Base-by-base conservation (phyloP, 1,140 invertebrate species). In the Acromyrmex charruanus region DNA sequence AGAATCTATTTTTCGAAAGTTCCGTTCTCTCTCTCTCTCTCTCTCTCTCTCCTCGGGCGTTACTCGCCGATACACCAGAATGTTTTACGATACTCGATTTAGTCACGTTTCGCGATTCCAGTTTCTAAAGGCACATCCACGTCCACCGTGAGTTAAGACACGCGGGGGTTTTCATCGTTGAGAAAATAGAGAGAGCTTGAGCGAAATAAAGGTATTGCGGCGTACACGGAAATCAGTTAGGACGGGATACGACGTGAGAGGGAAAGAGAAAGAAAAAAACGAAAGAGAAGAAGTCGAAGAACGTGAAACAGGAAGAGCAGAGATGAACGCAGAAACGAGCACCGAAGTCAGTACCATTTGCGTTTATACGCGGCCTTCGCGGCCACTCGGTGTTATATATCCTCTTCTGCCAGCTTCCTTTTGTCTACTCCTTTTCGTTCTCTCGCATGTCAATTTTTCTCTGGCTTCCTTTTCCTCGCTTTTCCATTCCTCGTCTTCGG, bases 351-450 rank as follows among this genome's bases (percentile, higher is more conserved):
- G 25, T 39, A 18, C 71, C 21, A 44, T 71, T 82, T 35, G 63
- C 49, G 55, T 84, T 87, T 82, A 69, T 84, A 86, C 58, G 69
- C 31, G 49, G 55, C 88, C 68, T 79, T 87, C 72, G 59, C 84
- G 87, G 59, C 86, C 74, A 89, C 87, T 90, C 84, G 88, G 85
- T 85, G 81, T 80, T 69, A 79, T 61, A 74, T 61, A 58, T 80
- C 79, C 72, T 12, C 16, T 63, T 84, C 61, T 28, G 72, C 35
- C 31, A 14, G 59, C 85, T 69, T 51, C 80, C 49, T 53, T 58
- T 55, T 35, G 44, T n/a, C 59, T 25, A 58, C 68, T 14, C 69
- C 49, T 68, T 68, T 53, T 69, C 49, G 51, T 59, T 14, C 75
- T 39, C 21, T 63, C 75, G 31, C 79, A 35, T 61, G 86, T 89